These are phyloP conservation scores for Oenanthe melanoleuca DNA, from an alignment of 2,113 vertebrate genomes.

Conservation along the genomic window DNA sequence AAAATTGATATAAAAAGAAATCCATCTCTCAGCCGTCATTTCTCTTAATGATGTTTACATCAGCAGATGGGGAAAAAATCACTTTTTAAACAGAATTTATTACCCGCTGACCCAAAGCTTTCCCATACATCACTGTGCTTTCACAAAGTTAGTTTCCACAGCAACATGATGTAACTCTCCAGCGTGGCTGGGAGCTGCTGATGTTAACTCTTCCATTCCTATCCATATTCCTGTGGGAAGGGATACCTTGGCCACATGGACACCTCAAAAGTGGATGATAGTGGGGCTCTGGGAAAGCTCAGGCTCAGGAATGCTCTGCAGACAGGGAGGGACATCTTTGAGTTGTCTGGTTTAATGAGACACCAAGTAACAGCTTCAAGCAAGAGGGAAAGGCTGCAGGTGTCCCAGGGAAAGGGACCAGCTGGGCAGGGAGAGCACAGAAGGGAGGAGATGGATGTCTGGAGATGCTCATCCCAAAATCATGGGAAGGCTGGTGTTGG, in stretches of 20 bases:
- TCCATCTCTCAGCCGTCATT: constrained; percentile 70
- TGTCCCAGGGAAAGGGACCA: not conserved
- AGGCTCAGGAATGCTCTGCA: not conserved
- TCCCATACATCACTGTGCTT: constrained; percentile 71
- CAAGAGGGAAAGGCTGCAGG: not conserved
- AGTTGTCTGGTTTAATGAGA: not conserved
- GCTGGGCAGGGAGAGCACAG: not conserved
- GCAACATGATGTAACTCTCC: constrained; percentile 72
- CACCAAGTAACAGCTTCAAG: not conserved
- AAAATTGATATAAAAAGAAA: constrained; percentile 71
- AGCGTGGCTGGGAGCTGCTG: constrained; percentile 18
- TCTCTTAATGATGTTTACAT: constrained; percentile 79
- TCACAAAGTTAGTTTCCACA: constrained; percentile 81
- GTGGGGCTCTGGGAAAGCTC: not conserved
- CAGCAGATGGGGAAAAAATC: constrained; percentile 76
- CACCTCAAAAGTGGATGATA: not conserved
- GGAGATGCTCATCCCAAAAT: not conserved
- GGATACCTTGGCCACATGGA: not conserved
- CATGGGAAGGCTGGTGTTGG: not conserved
- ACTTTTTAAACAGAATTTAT: constrained; percentile 82
- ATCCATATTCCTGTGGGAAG: not conserved
- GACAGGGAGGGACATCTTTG: not conserved
- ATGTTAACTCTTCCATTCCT: constrained; percentile 71
- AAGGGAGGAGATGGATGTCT: not conserved
- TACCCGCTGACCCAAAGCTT: constrained; percentile 80